phyloP scores from a whole-genome alignment of 92 coral and sea anemone genomes.

The Heliopora coerulea region DNA sequence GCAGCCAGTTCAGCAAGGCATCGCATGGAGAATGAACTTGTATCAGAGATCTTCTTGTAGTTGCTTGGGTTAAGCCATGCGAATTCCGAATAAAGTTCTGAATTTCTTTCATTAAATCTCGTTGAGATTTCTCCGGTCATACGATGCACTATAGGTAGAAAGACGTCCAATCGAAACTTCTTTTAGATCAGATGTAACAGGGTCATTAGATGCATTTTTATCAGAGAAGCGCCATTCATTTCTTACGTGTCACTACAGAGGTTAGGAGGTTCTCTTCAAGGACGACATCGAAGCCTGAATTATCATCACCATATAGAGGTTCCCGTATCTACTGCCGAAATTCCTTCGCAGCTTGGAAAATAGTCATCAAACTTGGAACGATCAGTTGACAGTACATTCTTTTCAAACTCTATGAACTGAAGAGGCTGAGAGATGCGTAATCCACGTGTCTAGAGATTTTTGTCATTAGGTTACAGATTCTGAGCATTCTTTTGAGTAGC shows the following conservation, averaged over 20 bases:
- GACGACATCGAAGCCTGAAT: neutral
- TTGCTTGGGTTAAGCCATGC: slow-evolving; percentile 5
- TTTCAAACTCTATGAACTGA: slow-evolving; percentile 16
- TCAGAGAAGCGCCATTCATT: neutral
- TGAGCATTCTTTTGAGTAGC: no score
- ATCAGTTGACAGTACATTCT: slow-evolving; percentile 10
- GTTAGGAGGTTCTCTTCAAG: slow-evolving; percentile 15
- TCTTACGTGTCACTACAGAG: neutral
- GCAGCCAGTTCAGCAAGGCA: slow-evolving; percentile 3
- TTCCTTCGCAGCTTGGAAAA: slow-evolving; percentile 15
- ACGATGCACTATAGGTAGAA: slow-evolving; percentile 3
- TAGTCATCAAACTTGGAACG: neutral
- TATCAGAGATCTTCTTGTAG: slow-evolving; percentile 8
- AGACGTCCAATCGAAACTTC: slow-evolving; percentile 19
- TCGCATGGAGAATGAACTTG: slow-evolving; percentile 2
- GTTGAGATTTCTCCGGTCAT: slow-evolving; percentile 1
- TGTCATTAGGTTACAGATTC: no score
- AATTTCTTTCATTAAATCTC: slow-evolving; percentile 5
- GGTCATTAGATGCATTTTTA: neutral
- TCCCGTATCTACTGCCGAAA: neutral
- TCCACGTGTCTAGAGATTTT: neutral
- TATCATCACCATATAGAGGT: no score
- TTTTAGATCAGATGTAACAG: slow-evolving; percentile 12
- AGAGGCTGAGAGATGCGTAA: neutral
- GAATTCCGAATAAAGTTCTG: slow-evolving; percentile 9